Evolutionary conservation across 2,113 vertebrate species (phyloP).

Genomic region (Myrmecobius fasciatus): DNA sequence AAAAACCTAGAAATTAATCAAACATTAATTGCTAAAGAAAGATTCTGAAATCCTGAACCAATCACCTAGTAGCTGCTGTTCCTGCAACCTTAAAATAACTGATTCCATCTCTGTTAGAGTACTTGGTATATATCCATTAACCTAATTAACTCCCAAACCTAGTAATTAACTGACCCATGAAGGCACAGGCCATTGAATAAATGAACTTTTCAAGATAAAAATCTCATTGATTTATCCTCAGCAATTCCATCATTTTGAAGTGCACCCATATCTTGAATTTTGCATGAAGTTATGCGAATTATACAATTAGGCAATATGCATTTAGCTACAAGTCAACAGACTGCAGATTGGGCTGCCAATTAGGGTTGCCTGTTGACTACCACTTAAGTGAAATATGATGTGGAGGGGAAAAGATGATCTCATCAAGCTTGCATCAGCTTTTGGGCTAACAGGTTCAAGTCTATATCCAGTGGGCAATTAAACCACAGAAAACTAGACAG

Average conservation of each 20-base stretch:
- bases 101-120: conserved; percentile 55
- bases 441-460: conserved; percentile 74
- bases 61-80: background rate
- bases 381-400: conserved; percentile 74
- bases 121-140: conserved; percentile 58
- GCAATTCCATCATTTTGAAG: conserved; percentile 60
- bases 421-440: conserved; percentile 77
- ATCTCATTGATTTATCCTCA: conserved; percentile 69
- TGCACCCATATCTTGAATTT: conserved; percentile 72
- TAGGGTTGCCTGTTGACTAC: conserved; percentile 70
- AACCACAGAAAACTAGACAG: conserved; percentile 70
- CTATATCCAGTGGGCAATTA: conserved; percentile 66
- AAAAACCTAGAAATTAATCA: background rate
- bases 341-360: conserved; percentile 74
- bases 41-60: conserved; percentile 17
- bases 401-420: conserved; percentile 78
- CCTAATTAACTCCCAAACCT: conserved; percentile 71
- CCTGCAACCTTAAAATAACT: conserved; percentile 63
- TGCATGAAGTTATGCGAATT: conserved; percentile 74
- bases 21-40: conserved; percentile 28
- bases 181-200: conserved; percentile 65
- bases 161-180: conserved; percentile 66
- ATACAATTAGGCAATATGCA: conserved; percentile 67
- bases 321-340: conserved; percentile 69
- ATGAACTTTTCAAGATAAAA: conserved; percentile 64